Conservation (phyloP, 2,888 invertebrate genomes). For the Chirona hameri region DNA sequence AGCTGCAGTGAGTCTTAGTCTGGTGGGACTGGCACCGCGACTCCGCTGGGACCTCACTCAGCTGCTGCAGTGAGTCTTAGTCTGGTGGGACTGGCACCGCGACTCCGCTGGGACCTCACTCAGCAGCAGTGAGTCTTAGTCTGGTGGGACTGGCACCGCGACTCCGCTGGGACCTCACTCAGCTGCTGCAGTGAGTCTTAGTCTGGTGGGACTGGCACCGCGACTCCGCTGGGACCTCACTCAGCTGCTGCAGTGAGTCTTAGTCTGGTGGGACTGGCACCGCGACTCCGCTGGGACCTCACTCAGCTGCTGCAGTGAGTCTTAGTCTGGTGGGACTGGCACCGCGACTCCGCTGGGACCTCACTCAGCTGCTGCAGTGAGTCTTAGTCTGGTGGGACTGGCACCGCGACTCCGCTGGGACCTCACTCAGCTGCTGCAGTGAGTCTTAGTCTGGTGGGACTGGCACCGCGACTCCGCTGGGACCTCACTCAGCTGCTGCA, state of each 20-base stretch:
- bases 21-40: conserved; percentile 63
- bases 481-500: background rate
- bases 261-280: conserved; percentile 66
- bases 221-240: background rate
- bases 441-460: conserved; percentile 68
- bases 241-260: conserved; percentile 48
- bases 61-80: conserved; percentile 53
- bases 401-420: background rate
- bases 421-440: background rate
- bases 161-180: background rate
- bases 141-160: conserved; percentile 63
- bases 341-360: background rate
- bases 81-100: conserved; percentile 63
- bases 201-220: conserved; percentile 65
- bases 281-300: background rate
- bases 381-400: conserved; percentile 72
- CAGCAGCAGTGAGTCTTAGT: conserved; percentile 51
- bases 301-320: background rate
- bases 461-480: conserved; percentile 46
- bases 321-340: conserved; percentile 72
- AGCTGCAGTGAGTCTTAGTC: conserved; percentile 52
- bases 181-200: conserved; percentile 50
- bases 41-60: background rate
- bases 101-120: background rate
- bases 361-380: background rate